phyloP scores from a whole-genome alignment of 2,797 vertebrate genomes.

The Gambusia yucatana region DNA sequence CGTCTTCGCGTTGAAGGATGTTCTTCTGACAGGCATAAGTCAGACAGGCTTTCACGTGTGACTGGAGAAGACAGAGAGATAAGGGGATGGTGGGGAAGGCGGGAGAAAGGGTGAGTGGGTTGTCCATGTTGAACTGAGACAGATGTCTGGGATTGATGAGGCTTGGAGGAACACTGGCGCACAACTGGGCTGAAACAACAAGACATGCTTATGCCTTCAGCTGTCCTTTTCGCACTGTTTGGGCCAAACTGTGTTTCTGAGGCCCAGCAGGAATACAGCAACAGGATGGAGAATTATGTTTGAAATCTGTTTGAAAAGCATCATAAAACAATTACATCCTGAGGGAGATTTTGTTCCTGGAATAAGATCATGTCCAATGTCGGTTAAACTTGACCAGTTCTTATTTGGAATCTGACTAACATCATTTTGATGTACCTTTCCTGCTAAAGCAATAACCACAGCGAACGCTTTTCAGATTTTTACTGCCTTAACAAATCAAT shows the following conservation, averaged over 20 bases:
- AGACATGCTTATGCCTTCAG: constrained; percentile 45
- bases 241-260: constrained; percentile 26
- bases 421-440: background rate
- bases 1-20: constrained; percentile 63
- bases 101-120: constrained; percentile 37
- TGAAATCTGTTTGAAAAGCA: background rate
- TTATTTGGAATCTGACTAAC: background rate
- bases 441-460: background rate
- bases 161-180: constrained; percentile 57
- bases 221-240: constrained; percentile 29
- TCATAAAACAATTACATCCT: background rate
- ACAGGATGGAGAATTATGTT: background rate
- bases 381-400: background rate
- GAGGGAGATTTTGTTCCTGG: background rate
- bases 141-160: constrained; percentile 76
- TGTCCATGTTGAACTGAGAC: constrained; percentile 68
- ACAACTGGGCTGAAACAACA: constrained; percentile 53
- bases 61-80: constrained; percentile 55
- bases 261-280: constrained; percentile 5
- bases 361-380: background rate
- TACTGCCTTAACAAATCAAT: background rate
- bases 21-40: constrained; percentile 74
- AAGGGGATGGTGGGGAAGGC: constrained; percentile 39
- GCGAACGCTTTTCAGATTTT: background rate
- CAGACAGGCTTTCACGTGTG: constrained; percentile 76